Percentiles rank a stretch among this genome's conserved stretches.
These are phyloP conservation scores for Argyra leucocephala DNA, from an alignment of 2,888 invertebrate genomes.

Conservation along the genomic window DNA sequence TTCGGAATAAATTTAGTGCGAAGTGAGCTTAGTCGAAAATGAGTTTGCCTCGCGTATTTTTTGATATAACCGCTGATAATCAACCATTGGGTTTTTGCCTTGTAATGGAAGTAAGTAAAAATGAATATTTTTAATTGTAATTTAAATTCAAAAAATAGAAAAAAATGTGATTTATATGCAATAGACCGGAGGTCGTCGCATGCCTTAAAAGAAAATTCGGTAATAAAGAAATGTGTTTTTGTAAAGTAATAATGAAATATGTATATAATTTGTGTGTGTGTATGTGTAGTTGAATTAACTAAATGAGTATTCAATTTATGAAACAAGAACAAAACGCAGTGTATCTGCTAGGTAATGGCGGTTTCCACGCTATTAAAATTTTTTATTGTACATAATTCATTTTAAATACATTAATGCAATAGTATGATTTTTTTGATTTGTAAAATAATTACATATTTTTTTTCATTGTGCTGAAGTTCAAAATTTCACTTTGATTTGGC, in stretches of 20 bases:
- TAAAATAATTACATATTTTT: too few relatives aligned
- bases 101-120: conserved; percentile 72
- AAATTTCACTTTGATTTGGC: too few relatives aligned
- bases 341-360: background rate
- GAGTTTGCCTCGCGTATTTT: conserved; percentile 77
- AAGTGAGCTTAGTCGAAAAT: too few relatives aligned
- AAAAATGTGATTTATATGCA: background rate
- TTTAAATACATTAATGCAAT: too few relatives aligned
- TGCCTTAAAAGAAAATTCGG: background rate
- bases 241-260: background rate
- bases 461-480: too few relatives aligned
- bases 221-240: background rate
- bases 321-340: background rate
- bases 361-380: background rate
- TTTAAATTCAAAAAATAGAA: background rate
- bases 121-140: conserved; percentile 18
- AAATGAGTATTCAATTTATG: background rate
- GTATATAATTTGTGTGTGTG: background rate
- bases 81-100: conserved; percentile 72
- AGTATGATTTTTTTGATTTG: too few relatives aligned
- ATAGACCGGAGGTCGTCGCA: background rate
- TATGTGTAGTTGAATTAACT: background rate
- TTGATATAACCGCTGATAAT: conserved; percentile 79
- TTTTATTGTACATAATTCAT: too few relatives aligned
- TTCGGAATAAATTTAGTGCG: too few relatives aligned